Evolutionary conservation across 2,113 vertebrate species (phyloP).

Genomic region (Ivindomyrus marchei): DNA sequence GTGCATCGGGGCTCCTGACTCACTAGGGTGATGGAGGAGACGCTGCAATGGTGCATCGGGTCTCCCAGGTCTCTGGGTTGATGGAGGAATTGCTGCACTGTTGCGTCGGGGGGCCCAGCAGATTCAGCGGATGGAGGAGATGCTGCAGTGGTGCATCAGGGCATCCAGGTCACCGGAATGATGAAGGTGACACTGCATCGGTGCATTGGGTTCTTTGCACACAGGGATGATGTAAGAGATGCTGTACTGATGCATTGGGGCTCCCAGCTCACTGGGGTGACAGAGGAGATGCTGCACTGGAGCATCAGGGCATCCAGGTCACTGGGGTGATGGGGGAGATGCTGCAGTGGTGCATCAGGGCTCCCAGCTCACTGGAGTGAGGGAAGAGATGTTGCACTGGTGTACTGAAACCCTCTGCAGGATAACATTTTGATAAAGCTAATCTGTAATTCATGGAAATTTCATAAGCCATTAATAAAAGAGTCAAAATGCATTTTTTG

Average conservation of each 20-base stretch:
- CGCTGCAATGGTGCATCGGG: not conserved
- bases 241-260: not conserved
- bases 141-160: not conserved
- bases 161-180: not conserved
- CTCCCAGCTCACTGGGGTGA: constrained; percentile 29
- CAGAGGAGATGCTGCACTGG: not conserved
- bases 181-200: constrained; percentile 20
- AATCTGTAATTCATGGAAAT: not conserved
- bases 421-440: not conserved
- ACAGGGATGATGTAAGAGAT: constrained; percentile 17
- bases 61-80: constrained; percentile 13
- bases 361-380: constrained; percentile 34
- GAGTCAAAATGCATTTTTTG: not conserved
- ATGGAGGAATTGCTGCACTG: not conserved
- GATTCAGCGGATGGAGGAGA: not conserved
- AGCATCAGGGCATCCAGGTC: not conserved
- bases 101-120: not conserved
- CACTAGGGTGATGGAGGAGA: constrained; percentile 20
- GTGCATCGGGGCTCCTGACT: not conserved
- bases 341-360: not conserved
- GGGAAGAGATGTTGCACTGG: not conserved
- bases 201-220: constrained; percentile 40
- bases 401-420: not conserved
- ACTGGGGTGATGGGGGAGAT: constrained; percentile 11
- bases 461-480: not conserved